Base-by-base conservation (phyloP, 2,113 vertebrate genomes). In the Muscicapa adusta region DNA sequence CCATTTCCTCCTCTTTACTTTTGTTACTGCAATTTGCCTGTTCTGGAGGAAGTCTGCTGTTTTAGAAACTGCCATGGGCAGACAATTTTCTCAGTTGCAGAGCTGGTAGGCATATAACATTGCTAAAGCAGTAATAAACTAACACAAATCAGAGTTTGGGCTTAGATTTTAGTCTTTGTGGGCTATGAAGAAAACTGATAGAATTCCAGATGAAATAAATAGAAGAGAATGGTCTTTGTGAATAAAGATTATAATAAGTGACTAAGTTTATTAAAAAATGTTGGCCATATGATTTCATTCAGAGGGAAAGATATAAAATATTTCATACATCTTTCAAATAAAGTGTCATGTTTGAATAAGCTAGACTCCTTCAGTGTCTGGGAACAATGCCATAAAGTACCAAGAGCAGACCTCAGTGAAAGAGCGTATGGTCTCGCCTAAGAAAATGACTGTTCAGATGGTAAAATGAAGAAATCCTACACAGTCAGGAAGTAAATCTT, bases 351-450 rank as follows among this genome's bases (percentile, higher is more conserved):
- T 77, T 76, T 76, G 50, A 85, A 70, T 80, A 76, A 88, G 4
- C 11, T 94, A 47, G 28, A 54, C 31, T 67, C 8, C n/a, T 85
- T 8, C 28, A 40, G 28, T n/a, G 14, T 57, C 54, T 88, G 45
- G 45, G n/a, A 86, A 58, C 28, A 66, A 50, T 51, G 42, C 29
- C 84, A 80, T 29, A 51, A 56, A 48, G 16, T 65, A 85, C 26
- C 71, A 85, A 48, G 8, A 76, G 4, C 17, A 76, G 71, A 58
- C 12, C 15, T 70, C 24, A 57, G n/a, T n/a, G 17, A 88, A 33
- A 17, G 26, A 90, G 42, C 0, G 0, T 10, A 28, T n/a, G 26
- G 6, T 68, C 5, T 83, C 1, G 0, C 31, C 60, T 83, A 47
- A 76, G 18, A 72, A 94, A 77, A 73, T 20, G 4, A 40, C 54